phyloP scores from a whole-genome alignment of 2,113 vertebrate species.

The Campylomormyrus tamandua region DNA sequence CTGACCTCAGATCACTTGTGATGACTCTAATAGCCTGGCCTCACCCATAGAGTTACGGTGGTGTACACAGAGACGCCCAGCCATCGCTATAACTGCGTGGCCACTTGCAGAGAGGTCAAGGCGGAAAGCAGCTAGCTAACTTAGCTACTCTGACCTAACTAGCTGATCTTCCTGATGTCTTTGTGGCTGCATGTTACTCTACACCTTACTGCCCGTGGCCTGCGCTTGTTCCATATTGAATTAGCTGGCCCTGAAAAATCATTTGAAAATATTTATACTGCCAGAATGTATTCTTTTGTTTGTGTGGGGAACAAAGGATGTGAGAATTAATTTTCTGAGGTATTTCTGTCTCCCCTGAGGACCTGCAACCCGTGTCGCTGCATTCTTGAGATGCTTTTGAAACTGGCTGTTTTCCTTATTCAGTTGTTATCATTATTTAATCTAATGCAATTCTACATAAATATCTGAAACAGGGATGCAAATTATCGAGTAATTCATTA shows the following conservation, averaged over 20 bases:
- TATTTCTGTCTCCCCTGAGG: constrained; percentile 4
- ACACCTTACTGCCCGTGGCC: background rate
- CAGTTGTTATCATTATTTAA: background rate
- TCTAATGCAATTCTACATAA: background rate
- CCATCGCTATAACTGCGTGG: background rate
- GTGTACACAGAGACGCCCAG: background rate
- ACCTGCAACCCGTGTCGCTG: background rate
- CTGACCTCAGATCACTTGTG: background rate
- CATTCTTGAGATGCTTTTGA: background rate
- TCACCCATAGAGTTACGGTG: background rate
- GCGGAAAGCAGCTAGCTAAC: background rate
- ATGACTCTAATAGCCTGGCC: background rate
- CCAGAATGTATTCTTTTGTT: background rate
- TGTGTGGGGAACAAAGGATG: background rate
- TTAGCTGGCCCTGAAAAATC: background rate
- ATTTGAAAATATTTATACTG: background rate
- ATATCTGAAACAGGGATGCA: background rate
- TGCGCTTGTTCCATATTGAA: background rate
- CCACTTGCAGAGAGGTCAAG: background rate
- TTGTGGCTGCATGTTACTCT: too few relatives aligned
- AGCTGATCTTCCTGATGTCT: background rate
- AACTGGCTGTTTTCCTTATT: background rate
- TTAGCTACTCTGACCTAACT: background rate
- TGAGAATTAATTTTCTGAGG: background rate
- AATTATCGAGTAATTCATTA: too few relatives aligned